These are phyloP conservation scores for Ceratitis capitata DNA, from an alignment of 1,140 invertebrate genomes.

Conservation along the genomic window DNA sequence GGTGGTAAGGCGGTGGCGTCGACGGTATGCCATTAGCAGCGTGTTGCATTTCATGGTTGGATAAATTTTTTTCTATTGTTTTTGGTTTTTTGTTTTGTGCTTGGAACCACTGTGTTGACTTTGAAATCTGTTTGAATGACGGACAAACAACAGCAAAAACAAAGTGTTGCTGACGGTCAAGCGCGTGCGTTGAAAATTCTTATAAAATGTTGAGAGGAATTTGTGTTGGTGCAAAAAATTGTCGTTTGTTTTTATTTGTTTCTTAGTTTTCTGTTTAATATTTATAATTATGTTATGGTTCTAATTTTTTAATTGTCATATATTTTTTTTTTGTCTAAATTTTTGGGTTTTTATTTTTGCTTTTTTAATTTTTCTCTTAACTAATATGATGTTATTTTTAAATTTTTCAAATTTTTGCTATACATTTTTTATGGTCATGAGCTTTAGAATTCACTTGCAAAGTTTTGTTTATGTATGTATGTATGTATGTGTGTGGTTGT, in stretches of 20 bases:
- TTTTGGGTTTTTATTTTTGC: no score
- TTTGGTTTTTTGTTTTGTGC: background rate
- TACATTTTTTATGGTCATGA: slow-evolving; percentile 28
- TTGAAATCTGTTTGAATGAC: slow-evolving; percentile 39
- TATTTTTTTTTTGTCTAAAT: no score
- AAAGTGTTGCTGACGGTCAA: background rate
- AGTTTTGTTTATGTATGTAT: no score
- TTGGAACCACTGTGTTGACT: background rate
- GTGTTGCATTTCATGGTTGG: slow-evolving; percentile 32
- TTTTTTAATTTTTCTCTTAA: no score
- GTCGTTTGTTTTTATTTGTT: background rate
- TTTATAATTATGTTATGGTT: background rate
- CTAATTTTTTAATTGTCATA: background rate
- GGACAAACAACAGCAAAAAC: background rate
- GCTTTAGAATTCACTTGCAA: background rate
- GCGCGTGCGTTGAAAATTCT: background rate
- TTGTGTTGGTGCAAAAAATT: background rate
- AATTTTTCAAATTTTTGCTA: slow-evolving; percentile 12
- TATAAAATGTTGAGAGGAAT: background rate
- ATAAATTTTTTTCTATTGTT: background rate
- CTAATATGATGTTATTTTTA: background rate
- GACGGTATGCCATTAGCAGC: background rate
- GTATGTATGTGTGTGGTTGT: background rate
- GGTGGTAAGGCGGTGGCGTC: background rate
- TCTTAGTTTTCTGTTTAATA: background rate